Evolutionary conservation across 1,140 invertebrate genomes (phyloP), one percentile per base, ranked within the genome.

Genomic region (Drosophila albomicans): DNA sequence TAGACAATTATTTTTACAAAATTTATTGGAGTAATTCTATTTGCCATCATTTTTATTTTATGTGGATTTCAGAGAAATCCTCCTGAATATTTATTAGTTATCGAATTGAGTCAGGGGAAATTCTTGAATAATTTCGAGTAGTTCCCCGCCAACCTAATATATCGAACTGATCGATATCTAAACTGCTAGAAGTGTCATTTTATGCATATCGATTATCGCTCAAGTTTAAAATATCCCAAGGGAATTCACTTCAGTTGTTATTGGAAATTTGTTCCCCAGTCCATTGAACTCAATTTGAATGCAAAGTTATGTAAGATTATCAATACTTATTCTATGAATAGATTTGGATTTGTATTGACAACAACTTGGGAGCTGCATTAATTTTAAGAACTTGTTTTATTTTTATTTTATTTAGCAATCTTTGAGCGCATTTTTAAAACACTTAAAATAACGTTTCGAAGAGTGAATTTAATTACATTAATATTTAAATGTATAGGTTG

Each of bases 371-470:
- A 43, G n/a, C n/a, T 43, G 41, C 11, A 43, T 43, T 43, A 43
- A 43, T 4, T 49, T 49, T 15, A 49, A 16, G 10, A 57, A 62
- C 20, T 41, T 51, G 25, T 58, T 51, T 38, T 13, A 16, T 13
- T 64, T 25, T 64, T 7, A 59, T 58, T 65, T 51, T 70, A 45
- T 74, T 74, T 74, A 57, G 58, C 30, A 62, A 54, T 64, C 13
- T 64, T 87, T 87, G 79, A 88, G 82, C 84, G 68, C 56, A 52
- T 69, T 56, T 71, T 41, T 71, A 79, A 87, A 87, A 88, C 79
- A 79, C 76, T 77, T 82, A 76, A 71, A 58, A 52, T 76, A 76
- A 74, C 13, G 13, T 58, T 68, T 46, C 75, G 73, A 32, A 43
- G 68, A 28, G 62, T 32, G 41, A 71, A 76, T 76, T 73, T 63